Base-by-base conservation (phyloP, 1,140 invertebrate species). In the Nixonia krombeini region DNA sequence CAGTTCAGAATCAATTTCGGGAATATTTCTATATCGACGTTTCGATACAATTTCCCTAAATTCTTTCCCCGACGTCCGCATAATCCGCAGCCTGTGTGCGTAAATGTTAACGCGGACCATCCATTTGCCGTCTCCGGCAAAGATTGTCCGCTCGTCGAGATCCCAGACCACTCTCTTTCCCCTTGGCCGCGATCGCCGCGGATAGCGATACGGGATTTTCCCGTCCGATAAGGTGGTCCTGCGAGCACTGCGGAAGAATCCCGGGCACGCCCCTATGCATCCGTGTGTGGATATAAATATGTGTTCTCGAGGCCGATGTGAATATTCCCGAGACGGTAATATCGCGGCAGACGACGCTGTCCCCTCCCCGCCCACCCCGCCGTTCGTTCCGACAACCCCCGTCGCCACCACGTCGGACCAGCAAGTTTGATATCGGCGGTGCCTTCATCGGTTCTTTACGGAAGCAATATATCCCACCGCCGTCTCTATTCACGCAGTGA, bases 261-360 rank as follows among this genome's bases (percentile, higher is more conserved):
- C 31, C 16, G 26, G 33, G 23, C 35, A 47, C 12, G 25, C 21
- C 35, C 50, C n/a, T 12, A 18, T 15, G 45, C 33, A 40, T 44
- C 16, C 37, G 37, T 29, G 28, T 46, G 29, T 49, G n/a, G 28
- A 33, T 28, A 41, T 29, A 35, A 55, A 13, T 35, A 49, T 23
- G 55, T 53, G 33, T 51, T 55, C 47, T 55, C 47, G 47, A 53
- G 17, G 50, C 12, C 29, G 50, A 61, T 40, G 50, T 56, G 61
- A 64, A 64, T 64, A 64, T 64, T 64, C 33, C 13, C 46, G 46
- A 64, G 28, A 51, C 53, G 56, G 33, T 51, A 64, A 64, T 64
- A 64, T 64, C 23, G 45, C 46, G 51, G 12, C 37, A 26, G 51
- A 63, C 52, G 50, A 62, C 44, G 26, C 49, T 51, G 10, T 28